Base-by-base conservation (phyloP, 2,113 vertebrate genomes). In the Ursus arctos region DNA sequence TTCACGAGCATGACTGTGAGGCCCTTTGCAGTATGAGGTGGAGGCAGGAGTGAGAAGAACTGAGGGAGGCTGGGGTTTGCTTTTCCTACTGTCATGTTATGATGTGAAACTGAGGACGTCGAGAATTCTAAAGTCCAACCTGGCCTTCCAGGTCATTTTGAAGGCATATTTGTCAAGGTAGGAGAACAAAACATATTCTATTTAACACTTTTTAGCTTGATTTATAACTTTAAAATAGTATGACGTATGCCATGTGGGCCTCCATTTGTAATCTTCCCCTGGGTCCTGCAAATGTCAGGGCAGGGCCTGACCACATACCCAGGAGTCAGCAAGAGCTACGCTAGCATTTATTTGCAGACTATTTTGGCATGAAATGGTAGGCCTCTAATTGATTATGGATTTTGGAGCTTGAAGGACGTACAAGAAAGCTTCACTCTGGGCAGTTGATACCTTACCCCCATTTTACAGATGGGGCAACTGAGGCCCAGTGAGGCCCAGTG, bases 151-250 rank as follows among this genome's bases (percentile, higher is more conserved):
- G 59, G 53, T 59, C 22, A 72, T 94, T 86, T 85, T 90, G 72
- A 71, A 90, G 33, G 22, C 18, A 9, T 31, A 79, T 87, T 87
- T 92, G n/a, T 95, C 40, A 93, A 93, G 55, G 12, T 26, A 53
- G 14, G 21, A 67, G 47, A 63, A 19, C 12, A 84, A 90, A 93
- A 6, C 21, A n/a, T 57, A 53, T 57, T 86, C 51, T 77, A 76
- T 53, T 79, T 95, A 53, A 14, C 28, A n/a, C 16, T 86, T 84
- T 59, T 95, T 95, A 28, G 31, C 31, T 89, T 96, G 57, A 85
- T 89, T 87, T 94, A 43, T 76, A 88, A 81, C 69, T 97, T 91
- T 49, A 81, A 59, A 67, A 63, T 82, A 76, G 49, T 83, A 74
- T 51, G 49, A 91, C 55, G 47, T 51, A 57, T 33, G 51, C 53